Base-by-base conservation (phyloP, 2,113 vertebrate species). In the Aythya baeri region DNA sequence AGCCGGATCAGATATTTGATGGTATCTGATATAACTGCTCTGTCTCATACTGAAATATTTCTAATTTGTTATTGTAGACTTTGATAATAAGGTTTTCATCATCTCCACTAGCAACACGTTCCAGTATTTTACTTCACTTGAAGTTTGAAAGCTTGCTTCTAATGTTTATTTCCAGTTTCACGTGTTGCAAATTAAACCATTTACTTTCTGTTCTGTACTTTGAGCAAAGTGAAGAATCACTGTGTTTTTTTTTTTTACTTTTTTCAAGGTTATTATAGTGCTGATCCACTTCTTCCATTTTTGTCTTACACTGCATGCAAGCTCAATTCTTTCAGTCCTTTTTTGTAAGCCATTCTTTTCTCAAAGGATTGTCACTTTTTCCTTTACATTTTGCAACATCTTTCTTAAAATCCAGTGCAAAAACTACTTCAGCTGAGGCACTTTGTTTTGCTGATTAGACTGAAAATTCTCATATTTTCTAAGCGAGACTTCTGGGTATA, bases 221-320 rank as follows among this genome's bases (percentile, higher is more conserved):
- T 83, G 59, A 92, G 78, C 76, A 90, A 91, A 93, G 55, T 83
- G 68, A 88, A 92, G 88, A 81, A 86, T 88, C 76, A 71, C 34
- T 67, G 50, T 22, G 14, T 21, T 83, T 87, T 93, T 93, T 78
- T 84, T 27, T 83, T 87, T 84, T 32, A 70, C n/a, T 80, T 80
- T 21, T 93, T 97, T 86, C 65, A 81, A 66, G 43, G 50, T 90
- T 84, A 83, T 86, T 94, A 38, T 83, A 81, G 43, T 78, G 61
- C 74, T 91, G 70, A 86, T 88, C 52, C 22, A 59, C 20, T 67
- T 90, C 36, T 89, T 22, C 55, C 0, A 0, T 18, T 80, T 88
- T 88, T 91, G 34, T 57, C 55, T 88, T 29, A 7, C 72, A 75
- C n/a, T 49, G 10, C 67, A 78, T 44, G 13, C 49, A 93, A 75